Evolutionary conservation across 92 coral and sea anemone species (phyloP), one percentile per base, ranked within the genome.

Genomic region (Anthopleura xanthogrammica): DNA sequence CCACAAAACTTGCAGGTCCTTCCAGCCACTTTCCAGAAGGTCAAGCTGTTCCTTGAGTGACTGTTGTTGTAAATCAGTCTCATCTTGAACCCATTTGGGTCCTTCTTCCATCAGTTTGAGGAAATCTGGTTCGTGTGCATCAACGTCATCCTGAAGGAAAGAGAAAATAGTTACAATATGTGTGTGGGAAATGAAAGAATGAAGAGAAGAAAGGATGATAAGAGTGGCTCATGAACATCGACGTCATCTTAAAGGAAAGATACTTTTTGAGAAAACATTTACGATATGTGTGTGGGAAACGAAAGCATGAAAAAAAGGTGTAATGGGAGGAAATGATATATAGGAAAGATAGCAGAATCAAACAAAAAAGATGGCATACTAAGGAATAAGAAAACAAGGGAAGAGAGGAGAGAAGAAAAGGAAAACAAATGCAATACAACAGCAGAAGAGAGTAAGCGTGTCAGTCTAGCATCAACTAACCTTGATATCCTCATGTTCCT

Each of bases 21-120:
- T 92, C 99, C 99, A 96, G 79, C 98, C 97, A 24, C 92, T 89
- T 79, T 94, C 98, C 43, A 96, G 90, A 55, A 84, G 90, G 72
- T 96, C 99, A 11, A 96, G 92, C 81, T 96, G 99, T 82, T 96
- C 98, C 74, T 96, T 96, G 76, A 96, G 83, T 6, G 99, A 94
- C 82, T 96, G 99, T 55, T 96, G 99, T 43, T 96, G 99, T 0
- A 96, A 90, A 74, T 96, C 99, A 60, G 98, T 92, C 74, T 96
- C 99, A 48, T 96, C 99, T 79, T 96, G 99, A 12, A 94, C 92
- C 99, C 99, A 96, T 81, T 96, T 96, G 72, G 99, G 99, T 6
- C 99, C 99, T 42, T 92, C 94, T 72, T 88, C 82, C 89, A 92
- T 82, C 86, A 96, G 82, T 77, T 94, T 90, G 77, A 82, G 83